Conservation (phyloP, 1,140 invertebrate genomes). For the Charaxes varanes region DNA sequence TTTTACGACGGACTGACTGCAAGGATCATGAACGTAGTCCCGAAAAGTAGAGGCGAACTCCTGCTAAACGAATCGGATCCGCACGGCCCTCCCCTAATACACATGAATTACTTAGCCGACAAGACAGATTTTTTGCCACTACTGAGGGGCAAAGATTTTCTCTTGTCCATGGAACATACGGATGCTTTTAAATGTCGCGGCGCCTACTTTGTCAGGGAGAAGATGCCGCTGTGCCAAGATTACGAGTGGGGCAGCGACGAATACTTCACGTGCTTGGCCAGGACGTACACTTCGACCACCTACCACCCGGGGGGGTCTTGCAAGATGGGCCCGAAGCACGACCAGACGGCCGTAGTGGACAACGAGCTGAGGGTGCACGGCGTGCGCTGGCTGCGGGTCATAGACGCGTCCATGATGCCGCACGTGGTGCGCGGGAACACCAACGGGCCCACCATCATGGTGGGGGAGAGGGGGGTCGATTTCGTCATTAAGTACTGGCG, state of each 20-base stretch:
- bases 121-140: constrained; percentile 77
- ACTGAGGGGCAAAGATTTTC: constrained; percentile 40
- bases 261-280: constrained; percentile 82
- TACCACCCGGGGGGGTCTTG: constrained; percentile 66
- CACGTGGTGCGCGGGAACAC: constrained; percentile 7
- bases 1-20: constrained; percentile 29
- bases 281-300: constrained; percentile 79
- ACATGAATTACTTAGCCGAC: constrained; percentile 83
- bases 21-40: constrained; percentile 28
- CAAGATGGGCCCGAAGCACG: constrained; percentile 71
- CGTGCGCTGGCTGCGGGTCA: constrained; percentile 3
- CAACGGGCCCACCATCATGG: constrained; percentile 7
- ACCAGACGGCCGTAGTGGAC: constrained; percentile 50
- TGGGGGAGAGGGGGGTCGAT: constrained; percentile 7
- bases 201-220: constrained; percentile 70
- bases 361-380: constrained; percentile 8
- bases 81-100: constrained; percentile 82
- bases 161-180: constrained; percentile 48
- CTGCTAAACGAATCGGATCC: constrained; percentile 80
- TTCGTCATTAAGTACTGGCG: constrained; percentile 9
- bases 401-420: constrained; percentile 13
- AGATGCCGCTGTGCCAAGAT: constrained; percentile 77
- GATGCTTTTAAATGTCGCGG: constrained; percentile 73
- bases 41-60: constrained; percentile 79
- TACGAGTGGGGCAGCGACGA: constrained; percentile 75